Evolutionary conservation across 2,113 vertebrate species (phyloP), one percentile per base, ranked within the genome.

Genomic region (Chascanopsetta lugubris): DNA sequence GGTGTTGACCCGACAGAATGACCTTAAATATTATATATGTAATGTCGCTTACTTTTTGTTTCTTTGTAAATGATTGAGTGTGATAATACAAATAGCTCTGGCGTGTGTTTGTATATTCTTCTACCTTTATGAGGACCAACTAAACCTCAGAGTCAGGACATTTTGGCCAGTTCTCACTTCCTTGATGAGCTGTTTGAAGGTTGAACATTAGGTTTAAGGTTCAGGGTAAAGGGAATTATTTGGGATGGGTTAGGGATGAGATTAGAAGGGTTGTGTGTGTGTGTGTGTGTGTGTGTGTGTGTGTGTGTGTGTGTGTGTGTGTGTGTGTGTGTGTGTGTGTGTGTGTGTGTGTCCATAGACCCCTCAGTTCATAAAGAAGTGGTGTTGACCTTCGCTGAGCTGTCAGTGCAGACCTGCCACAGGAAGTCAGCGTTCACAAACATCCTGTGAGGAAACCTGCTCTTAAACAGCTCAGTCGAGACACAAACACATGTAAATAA

Each of bases 361-460:
- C 8, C 8, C 58, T 51, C 11, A 43, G 32, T 18, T 36, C 38
- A 22, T 30, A 72, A 49, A 40, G 47, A 58, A 57, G 53, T 68
- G 49, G 13, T 65, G 55, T 78, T 80, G 81, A 85, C 84, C 84
- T 85, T 88, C 82, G 69, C 80, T 82, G 83, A 82, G 86, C 76
- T 84, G 87, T 91, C 90, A 86, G 86, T 74, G 84, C 74, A 84
- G 78, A 53, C 78, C 65, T 61, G 78, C 60, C 77, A 88, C 89
- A 93, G 93, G 94, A 94, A 94, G 88, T 89, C 78, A 79, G 80
- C 72, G 60, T 87, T 89, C 90, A 91, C 87, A 92, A 93, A 93
- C 92, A 94, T 94, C 94, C 93, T 93, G 92, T 50, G 90, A 92
- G 94, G 93, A 92, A 93, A 86, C 87, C 60, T 67, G 86, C 80